Conservation (phyloP, 2,797 vertebrate genomes). For the Arctocebus calabarensis region DNA sequence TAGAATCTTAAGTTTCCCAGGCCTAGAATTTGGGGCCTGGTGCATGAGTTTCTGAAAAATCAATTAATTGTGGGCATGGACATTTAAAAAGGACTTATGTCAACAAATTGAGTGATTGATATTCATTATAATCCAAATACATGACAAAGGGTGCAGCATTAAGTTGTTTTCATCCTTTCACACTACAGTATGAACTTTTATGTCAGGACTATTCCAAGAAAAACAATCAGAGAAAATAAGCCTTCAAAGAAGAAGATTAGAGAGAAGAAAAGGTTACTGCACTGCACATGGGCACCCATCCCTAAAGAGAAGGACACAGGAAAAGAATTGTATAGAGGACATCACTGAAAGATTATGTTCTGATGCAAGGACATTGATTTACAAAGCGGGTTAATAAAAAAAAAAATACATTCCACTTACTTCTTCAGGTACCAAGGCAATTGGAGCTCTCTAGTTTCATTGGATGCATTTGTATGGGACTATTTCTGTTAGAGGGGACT, state of each 20-base stretch:
- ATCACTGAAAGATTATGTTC: slow-evolving; percentile 65
- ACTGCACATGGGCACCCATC: not conserved
- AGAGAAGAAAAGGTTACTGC: slow-evolving; percentile 62
- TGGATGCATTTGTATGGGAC: slow-evolving; percentile 52
- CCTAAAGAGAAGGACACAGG: slow-evolving; percentile 44
- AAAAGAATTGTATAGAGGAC: slow-evolving; percentile 29
- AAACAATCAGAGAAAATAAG: slow-evolving; percentile 63
- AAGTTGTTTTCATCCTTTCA: slow-evolving; percentile 64
- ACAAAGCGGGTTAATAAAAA: slow-evolving; percentile 60
- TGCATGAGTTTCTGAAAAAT: slow-evolving; percentile 41
- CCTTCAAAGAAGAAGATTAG: slow-evolving; percentile 57
- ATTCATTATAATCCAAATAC: slow-evolving; percentile 71
- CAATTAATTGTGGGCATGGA: not conserved
- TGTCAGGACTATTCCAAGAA: slow-evolving; percentile 58
- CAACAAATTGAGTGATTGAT: slow-evolving; percentile 32
- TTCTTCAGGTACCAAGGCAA: slow-evolving; percentile 61
- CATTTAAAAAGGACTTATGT: not conserved
- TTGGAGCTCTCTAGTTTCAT: slow-evolving; percentile 41
- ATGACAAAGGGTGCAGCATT: slow-evolving; percentile 14
- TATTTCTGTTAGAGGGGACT: slow-evolving; percentile 61
- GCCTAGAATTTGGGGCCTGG: not conserved
- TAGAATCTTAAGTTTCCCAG: slow-evolving; percentile 26
- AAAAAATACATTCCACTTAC: slow-evolving; percentile 54
- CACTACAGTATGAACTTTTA: slow-evolving; percentile 56
- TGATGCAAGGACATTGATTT: slow-evolving; percentile 62